Base-by-base conservation (phyloP, 2,113 vertebrate species). In the Microtus montanus region DNA sequence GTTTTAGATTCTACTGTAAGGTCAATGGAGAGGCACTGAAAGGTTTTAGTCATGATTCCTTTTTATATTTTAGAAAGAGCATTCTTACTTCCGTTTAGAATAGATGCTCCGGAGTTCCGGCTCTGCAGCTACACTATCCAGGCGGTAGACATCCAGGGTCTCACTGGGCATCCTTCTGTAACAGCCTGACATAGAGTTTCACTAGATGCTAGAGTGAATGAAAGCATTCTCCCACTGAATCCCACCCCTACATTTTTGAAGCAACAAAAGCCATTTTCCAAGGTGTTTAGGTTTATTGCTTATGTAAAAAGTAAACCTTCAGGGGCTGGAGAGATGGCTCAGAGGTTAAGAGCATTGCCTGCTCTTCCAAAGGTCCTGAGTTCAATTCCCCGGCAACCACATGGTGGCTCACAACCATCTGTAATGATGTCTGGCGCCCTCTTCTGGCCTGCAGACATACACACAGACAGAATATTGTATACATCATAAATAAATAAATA, bases 1-100 rank as follows among this genome's bases (percentile, higher is more conserved):
- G 84, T 49, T 95, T 90, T 7, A 82, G 47, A 11, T 77, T 92
- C 93, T 79, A 68, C 33, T 95, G 41, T 4, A 61, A 88, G 35
- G 58, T 58, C 58, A 58, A 58, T 58, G 58, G 38, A 6, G 78
- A 64, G 33, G 3, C 77, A 47, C 1, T 28, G 28, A 75, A 90
- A 38, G 33, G 47, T 41, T 73, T 77, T 20, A 83, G 33, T 1
- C 15, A 52, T 35, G 68, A 66, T 89, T 17, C 19, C 17, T 66
- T 61, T 73, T 88, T 63, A 49, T 19, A 15, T 71, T 79, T 79
- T 85, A 17, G 13, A 80, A 92, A 80, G 9, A 63, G 22, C 35
- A 82, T 44, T 75, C 70, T 89, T 58, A 89, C 33, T 80, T 92
- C 68, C 84, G 5, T 71, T 44, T 33, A 71, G 14, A 78, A 14